These are phyloP conservation scores for Arctopsyche grandis DNA, from an alignment of 1,140 invertebrate species.

Conservation along the genomic window DNA sequence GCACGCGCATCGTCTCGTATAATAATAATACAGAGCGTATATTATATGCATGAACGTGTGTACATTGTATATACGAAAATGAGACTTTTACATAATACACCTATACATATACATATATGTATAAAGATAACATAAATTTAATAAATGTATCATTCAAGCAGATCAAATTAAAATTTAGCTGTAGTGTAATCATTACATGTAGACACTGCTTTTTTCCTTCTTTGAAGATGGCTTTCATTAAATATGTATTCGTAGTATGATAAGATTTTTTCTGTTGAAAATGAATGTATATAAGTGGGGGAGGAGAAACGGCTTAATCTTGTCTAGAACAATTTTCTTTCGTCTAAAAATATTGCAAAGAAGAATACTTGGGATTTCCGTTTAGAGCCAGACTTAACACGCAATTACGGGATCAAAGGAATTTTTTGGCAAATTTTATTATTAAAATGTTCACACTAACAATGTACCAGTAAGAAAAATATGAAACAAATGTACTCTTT, in stretches of 20 bases:
- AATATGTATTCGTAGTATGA: background rate
- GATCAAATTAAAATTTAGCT: too few relatives aligned
- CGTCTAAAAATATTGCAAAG: constrained; percentile 7
- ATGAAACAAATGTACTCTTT: too few relatives aligned
- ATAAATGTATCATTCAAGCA: too few relatives aligned
- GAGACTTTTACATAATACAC: too few relatives aligned
- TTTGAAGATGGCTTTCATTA: too few relatives aligned
- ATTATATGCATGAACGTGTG: too few relatives aligned
- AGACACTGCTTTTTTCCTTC: too few relatives aligned
- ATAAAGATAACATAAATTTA: too few relatives aligned
- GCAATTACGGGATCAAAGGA: constrained; percentile 16
- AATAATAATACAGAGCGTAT: background rate
- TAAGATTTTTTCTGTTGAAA: background rate
- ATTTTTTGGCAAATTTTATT: constrained; percentile 9
- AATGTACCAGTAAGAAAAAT: too few relatives aligned
- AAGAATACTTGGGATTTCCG: constrained; percentile 9
- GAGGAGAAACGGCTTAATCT: constrained; percentile 20
- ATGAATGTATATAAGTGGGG: background rate
- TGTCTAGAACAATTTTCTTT: constrained; percentile 22
- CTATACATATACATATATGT: too few relatives aligned
- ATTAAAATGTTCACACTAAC: background rate
- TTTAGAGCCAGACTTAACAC: constrained; percentile 12
- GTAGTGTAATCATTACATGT: too few relatives aligned
- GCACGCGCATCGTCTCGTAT: constrained; percentile 9
- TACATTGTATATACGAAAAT: too few relatives aligned